A percentile compares a stretch with the other conserved stretches of the same genome.
phyloP scores from a whole-genome alignment of 2,797 vertebrate species.

The Alectoris magna region DNA sequence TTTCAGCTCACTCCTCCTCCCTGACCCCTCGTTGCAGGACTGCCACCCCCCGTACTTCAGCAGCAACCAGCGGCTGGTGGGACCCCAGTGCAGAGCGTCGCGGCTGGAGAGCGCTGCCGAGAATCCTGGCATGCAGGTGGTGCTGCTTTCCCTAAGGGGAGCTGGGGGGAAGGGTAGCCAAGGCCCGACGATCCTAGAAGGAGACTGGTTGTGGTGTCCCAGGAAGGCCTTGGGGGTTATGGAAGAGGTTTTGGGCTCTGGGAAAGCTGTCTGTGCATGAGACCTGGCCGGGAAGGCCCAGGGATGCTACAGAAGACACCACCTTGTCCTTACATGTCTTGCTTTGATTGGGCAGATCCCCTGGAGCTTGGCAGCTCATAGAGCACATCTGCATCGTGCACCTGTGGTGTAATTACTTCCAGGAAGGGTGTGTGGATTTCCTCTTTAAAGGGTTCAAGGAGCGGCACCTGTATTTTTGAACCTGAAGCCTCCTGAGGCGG shows the following conservation, averaged over 20 bases:
- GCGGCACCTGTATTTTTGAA: not conserved
- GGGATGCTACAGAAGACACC: not conserved
- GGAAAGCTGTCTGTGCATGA: not conserved
- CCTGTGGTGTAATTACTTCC: rapidly evolving
- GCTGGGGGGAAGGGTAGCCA: not conserved
- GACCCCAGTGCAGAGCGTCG: slow-evolving; percentile 67
- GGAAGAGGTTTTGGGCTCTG: not conserved
- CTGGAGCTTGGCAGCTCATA: not conserved
- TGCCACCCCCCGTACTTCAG: slow-evolving; percentile 83
- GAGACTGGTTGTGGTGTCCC: not conserved
- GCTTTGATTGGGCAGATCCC: not conserved
- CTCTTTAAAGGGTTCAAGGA: not conserved
- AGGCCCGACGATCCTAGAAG: not conserved
- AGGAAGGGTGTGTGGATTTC: not conserved
- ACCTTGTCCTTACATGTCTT: not conserved
- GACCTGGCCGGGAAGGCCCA: rapidly evolving
- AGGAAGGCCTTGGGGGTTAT: not conserved
- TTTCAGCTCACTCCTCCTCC: not conserved
- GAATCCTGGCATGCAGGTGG: slow-evolving; percentile 67
- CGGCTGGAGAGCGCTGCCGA: slow-evolving; percentile 44
- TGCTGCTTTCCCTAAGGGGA: not conserved
- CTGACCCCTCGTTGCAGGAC: slow-evolving; percentile 61
- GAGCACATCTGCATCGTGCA: not conserved
- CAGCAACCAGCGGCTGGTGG: slow-evolving; percentile 86
- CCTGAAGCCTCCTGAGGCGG: not conserved